phyloP scores from a whole-genome alignment of 1,140 invertebrate genomes.

The Akabosia matsudoensis region DNA sequence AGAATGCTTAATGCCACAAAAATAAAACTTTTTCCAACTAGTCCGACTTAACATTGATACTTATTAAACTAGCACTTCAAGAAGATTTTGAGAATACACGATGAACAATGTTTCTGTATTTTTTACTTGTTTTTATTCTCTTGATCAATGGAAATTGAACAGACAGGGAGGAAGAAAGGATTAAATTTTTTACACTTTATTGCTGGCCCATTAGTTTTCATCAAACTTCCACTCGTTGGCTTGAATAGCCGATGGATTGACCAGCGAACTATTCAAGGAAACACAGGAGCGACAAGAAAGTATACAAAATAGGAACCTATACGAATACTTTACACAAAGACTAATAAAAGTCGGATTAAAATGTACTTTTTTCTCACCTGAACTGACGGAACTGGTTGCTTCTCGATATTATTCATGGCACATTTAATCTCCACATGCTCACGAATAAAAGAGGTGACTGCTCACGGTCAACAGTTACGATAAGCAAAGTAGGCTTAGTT shows the following conservation, averaged over 20 bases:
- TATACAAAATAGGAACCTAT: too few relatives aligned
- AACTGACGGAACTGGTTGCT: neutral
- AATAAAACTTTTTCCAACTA: neutral
- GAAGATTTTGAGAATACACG: neutral
- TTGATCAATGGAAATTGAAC: neutral
- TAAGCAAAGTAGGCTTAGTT: neutral
- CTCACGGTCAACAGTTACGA: too few relatives aligned
- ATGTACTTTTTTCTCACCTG: conserved; percentile 19
- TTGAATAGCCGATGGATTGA: neutral
- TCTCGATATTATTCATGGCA: neutral
- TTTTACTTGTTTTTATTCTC: neutral
- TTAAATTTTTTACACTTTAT: conserved; percentile 9
- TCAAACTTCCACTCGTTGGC: neutral
- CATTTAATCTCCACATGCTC: too few relatives aligned
- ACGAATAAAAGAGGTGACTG: too few relatives aligned
- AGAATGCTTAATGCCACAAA: neutral
- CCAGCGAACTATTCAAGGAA: neutral
- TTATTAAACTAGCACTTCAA: too few relatives aligned
- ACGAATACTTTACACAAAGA: conserved; percentile 13
- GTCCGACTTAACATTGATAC: too few relatives aligned
- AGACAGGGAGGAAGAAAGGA: neutral
- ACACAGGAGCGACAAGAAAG: neutral
- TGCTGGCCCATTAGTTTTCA: conserved; percentile 17
- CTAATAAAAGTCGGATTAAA: conserved; percentile 20
- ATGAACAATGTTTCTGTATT: neutral